These are phyloP conservation scores for Pipra filicauda DNA, from an alignment of 2,113 vertebrate genomes.

Conservation along the genomic window DNA sequence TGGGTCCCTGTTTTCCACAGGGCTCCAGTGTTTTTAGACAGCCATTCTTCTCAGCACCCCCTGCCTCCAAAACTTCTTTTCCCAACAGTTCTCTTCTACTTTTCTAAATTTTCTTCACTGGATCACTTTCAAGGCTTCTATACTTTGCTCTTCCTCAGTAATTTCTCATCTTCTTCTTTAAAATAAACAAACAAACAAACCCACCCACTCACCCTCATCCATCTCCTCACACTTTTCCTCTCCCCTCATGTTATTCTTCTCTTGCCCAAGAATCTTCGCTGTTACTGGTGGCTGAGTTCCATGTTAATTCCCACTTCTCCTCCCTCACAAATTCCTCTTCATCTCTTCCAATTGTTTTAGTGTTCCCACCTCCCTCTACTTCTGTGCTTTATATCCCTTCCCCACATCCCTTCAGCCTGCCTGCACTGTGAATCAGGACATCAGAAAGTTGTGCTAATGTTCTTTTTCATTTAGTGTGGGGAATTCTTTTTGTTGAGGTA, in stretches of 20 bases:
- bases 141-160: neutral
- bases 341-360: neutral
- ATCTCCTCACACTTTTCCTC: neutral
- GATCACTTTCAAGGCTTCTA: neutral
- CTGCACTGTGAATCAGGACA: neutral
- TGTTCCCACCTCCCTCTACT: neutral
- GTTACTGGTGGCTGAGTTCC: neutral
- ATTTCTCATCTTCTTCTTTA: neutral
- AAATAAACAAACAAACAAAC: neutral
- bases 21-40: neutral
- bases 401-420: neutral
- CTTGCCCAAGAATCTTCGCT: neutral
- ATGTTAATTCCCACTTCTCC: neutral
- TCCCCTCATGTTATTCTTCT: neutral
- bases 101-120: neutral
- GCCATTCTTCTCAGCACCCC: neutral
- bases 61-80: neutral
- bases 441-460: neutral
- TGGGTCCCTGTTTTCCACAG: neutral
- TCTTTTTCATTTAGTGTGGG: neutral
- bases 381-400: neutral
- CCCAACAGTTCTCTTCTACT: neutral
- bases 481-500: neutral
- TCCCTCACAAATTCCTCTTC: neutral
- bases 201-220: neutral